Base-by-base conservation (phyloP, 2,113 vertebrate species). In the Gasterosteus nipponicus region DNA sequence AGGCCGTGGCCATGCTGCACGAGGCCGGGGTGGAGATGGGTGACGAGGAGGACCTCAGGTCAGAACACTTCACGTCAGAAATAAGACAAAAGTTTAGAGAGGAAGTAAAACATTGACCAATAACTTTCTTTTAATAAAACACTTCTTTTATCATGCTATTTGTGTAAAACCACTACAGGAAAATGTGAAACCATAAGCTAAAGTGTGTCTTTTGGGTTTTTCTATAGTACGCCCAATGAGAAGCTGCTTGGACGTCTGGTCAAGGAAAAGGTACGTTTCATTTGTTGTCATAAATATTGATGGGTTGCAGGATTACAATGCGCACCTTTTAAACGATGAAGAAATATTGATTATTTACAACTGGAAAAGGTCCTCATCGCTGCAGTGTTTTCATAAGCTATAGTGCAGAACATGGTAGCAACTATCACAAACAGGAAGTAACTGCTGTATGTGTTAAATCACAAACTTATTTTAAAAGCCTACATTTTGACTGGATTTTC, bases 11-110 rank as follows among this genome's bases (percentile, higher is more conserved):
- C 82, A 97, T 99, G 96, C 96, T 99, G 56, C 93, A 73, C 1
- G 95, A 96, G 88, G 97, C 98, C 16, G 98, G 98, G 12, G 94
- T 99, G 69, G 97, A 99, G 90, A 99, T 99, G 96, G 97, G 96
- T 0, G 98, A 99, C 54, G 98, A 99, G 80, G 98, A 99, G 2
- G 98, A 99, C 83, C 96, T 99, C 76, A 99, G 98, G 98, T 99
- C 88, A 82, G 89, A 56, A 33, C 6, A 53, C 42, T 10, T 8
- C n/a, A 8, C 42, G 41, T 80, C 69, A 46, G 63, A 67, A 81
- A 58, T 53, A 29, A 26, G 42, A 19, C 42, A 26, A 6, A 4
- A 22, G n/a, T 44, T 60, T 33, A 47, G 53, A 44, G 5, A 10
- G 29, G 69, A 77, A 68, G 39, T 61, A 56, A 83, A 85, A 78